Conservation (phyloP, 2,113 vertebrate species). For the Notiomystis cincta region DNA sequence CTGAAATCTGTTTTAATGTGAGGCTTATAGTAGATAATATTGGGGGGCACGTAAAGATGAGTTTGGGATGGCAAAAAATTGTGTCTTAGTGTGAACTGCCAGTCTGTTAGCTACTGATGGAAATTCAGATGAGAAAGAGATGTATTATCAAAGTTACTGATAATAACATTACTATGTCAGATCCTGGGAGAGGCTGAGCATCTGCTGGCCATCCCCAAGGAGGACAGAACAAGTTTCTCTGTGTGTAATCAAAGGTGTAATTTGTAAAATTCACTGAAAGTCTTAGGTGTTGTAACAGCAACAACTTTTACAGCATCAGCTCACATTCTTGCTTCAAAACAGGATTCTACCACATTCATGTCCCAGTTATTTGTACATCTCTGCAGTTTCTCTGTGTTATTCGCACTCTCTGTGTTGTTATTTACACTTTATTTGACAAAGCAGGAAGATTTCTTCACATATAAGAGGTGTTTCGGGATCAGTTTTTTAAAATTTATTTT, state of each 20-base stretch:
- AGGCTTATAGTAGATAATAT: background rate
- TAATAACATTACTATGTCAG: background rate
- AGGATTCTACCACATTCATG: background rate
- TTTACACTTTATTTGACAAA: background rate
- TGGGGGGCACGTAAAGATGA: background rate
- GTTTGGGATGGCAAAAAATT: background rate
- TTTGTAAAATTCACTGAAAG: background rate
- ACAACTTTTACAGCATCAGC: background rate
- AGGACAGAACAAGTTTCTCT: background rate
- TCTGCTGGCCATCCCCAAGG: background rate
- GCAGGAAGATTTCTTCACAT: background rate
- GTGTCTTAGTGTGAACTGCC: background rate
- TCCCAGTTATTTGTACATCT: background rate
- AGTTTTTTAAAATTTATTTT: background rate
- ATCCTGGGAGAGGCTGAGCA: background rate
- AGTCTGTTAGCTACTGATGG: background rate
- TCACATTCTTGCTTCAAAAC: background rate
- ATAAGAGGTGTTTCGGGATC: background rate
- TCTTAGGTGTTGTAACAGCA: background rate
- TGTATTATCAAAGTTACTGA: background rate
- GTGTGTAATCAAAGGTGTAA: background rate
- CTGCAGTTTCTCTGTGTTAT: background rate
- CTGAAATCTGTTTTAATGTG: background rate
- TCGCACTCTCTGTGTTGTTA: background rate
- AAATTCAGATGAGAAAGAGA: constrained; percentile 9